Base-by-base conservation (phyloP, 1,140 invertebrate species). In the Pollicipes pollicipes region DNA sequence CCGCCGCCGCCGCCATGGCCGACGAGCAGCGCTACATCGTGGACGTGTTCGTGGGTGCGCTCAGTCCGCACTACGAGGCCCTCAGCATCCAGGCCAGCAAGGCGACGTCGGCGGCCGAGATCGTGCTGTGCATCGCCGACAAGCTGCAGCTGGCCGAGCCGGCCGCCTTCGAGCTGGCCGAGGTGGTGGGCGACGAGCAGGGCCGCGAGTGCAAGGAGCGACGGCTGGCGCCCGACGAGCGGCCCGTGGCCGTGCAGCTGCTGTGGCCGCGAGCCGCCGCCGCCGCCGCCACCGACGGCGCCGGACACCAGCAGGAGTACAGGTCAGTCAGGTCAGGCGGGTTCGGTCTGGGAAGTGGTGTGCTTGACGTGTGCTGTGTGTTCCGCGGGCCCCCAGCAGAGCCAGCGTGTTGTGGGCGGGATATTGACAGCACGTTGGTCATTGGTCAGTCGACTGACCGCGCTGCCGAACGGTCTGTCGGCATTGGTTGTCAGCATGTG, bases 131-230 rank as follows among this genome's bases (percentile, higher is more conserved):
- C 77, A 94, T 93, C 72, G 88, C 88, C 66, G 88, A 91, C 73
- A 85, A 88, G 75, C 81, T 91, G 28, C 83, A 83, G 70, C 84
- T 95, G 68, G 83, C 83, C 74, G 85, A 83, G 75, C 82, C 86
- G 77, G 80, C 84, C 74, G 86, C 87, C 72, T 95, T 90, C 80
- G 93, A 96, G 81, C 81, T 97, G 77, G 91, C 92, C 32, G 94
- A 97, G 82, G 93, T 96, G 26, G 83, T 87, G 71, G 89, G 88
- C 71, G 88, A 90, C 80, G 87, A 87, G 76, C 84, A 87, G 71
- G 88, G 89, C 26, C 87, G 90, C 76, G 90, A 95, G 78, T 96
- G 93, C 78, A 96, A 97, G 79, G 95, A 97, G 81, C 82, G 94
- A 72, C 83, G 93, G 76, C 84, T 98, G 27, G 90, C 89, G 66